These are phyloP conservation scores for Sphaerolaimus hirsutus DNA, from an alignment of 2,888 invertebrate species.

Conservation along the genomic window DNA sequence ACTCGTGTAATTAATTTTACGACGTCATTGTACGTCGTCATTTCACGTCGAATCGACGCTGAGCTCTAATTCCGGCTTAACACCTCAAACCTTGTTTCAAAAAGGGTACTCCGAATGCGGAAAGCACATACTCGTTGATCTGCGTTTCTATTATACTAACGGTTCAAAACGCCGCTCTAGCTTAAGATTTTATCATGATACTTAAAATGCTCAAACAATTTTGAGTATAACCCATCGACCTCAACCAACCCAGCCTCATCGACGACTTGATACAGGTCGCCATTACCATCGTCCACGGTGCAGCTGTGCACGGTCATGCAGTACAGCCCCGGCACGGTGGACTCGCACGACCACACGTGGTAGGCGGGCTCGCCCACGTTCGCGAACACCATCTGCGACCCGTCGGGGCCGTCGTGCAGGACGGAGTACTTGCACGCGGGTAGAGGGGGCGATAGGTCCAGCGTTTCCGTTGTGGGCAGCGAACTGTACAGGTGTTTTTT, in stretches of 20 bases:
- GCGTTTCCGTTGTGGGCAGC: not conserved
- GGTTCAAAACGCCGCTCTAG: too few species aligned
- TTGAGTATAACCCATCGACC: not conserved
- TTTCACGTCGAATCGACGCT: too few species aligned
- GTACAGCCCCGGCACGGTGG: constrained; percentile 4
- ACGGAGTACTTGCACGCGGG: constrained; percentile 4
- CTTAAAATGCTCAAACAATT: not conserved
- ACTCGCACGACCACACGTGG: constrained; percentile 4
- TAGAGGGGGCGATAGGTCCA: not conserved
- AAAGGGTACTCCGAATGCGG: too few species aligned
- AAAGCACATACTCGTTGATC: too few species aligned
- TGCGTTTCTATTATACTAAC: too few species aligned
- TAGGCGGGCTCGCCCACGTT: constrained; percentile 3
- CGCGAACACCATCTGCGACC: not conserved
- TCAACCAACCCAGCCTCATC: constrained; percentile 3
- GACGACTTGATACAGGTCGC: not conserved
- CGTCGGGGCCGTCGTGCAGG: constrained; percentile 2
- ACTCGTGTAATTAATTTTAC: too few species aligned
- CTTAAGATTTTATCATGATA: too few species aligned
- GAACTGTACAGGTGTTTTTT: not conserved
- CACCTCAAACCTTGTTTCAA: too few species aligned
- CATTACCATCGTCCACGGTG: constrained; percentile 5
- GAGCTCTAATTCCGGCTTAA: too few species aligned
- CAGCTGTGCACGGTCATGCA: constrained; percentile 6
- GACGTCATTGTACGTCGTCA: too few species aligned